These are phyloP conservation scores for Tachuris rubrigastra DNA, from an alignment of 2,113 vertebrate species.

Conservation along the genomic window DNA sequence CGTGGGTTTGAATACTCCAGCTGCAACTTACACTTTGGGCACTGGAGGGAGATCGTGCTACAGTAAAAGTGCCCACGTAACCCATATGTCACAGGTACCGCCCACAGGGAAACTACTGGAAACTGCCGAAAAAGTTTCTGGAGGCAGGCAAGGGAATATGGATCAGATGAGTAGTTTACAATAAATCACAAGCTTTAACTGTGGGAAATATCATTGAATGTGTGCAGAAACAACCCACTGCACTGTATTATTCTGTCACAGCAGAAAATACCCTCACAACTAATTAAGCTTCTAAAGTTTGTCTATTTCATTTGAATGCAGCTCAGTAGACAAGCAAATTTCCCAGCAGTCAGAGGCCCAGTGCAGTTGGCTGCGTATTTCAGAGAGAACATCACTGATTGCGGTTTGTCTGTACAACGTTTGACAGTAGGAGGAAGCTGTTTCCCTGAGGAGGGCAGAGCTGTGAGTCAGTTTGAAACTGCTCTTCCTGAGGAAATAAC, in stretches of 20 bases:
- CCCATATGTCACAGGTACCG: not conserved
- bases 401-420: not conserved
- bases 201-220: not conserved
- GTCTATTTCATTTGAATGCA: not conserved
- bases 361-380: not conserved
- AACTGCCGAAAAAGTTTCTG: not conserved
- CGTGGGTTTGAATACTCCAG: not conserved
- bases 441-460: not conserved
- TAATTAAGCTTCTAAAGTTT: not conserved
- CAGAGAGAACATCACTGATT: not conserved
- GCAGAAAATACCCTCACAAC: not conserved
- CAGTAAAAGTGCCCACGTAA: not conserved
- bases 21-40: not conserved
- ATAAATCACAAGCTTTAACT: not conserved
- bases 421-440: not conserved
- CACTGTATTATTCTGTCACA: no score
- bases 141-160: not conserved
- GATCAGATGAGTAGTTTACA: not conserved
- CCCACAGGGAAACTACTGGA: not conserved
- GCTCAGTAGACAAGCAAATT: not conserved
- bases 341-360: accelerated
- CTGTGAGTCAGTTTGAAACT: not conserved
- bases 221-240: not conserved
- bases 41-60: not conserved
- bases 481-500: not conserved